phyloP scores from a whole-genome alignment of 2,797 vertebrate species.

The Dendrocincla fuliginosa region DNA sequence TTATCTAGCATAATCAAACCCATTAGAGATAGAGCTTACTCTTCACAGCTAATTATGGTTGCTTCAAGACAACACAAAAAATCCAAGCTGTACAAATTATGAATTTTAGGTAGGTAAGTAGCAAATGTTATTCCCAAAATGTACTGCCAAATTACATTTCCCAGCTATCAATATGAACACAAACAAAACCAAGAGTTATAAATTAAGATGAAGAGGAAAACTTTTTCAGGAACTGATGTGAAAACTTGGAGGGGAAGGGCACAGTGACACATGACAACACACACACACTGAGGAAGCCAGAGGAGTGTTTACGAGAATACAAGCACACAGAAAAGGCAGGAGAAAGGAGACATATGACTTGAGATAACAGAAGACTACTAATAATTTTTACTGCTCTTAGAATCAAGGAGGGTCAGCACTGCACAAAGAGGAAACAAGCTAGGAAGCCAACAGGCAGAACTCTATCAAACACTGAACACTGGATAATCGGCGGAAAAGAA shows the following conservation, averaged over 20 bases:
- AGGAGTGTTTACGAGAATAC: not conserved
- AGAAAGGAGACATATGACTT: not conserved
- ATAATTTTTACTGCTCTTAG: not conserved
- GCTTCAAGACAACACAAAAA: not conserved
- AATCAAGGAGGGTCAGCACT: not conserved
- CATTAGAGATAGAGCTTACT: not conserved
- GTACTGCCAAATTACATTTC: not conserved
- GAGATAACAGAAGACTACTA: not conserved
- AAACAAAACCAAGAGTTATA: not conserved
- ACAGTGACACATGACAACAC: not conserved
- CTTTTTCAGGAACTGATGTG: not conserved
- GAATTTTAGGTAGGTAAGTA: not conserved
- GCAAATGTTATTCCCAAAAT: not conserved
- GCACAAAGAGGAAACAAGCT: not conserved
- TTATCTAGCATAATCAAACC: not conserved
- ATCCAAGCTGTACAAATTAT: not conserved
- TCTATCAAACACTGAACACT: not conserved
- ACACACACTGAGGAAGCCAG: not conserved
- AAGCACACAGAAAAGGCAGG: not conserved
- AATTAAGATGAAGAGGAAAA: not conserved
- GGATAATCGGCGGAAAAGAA: not conserved
- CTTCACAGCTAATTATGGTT: not conserved
- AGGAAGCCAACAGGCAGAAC: not conserved
- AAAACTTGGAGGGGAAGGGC: not conserved
- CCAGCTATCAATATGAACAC: not conserved